Evolutionary conservation across 2,113 vertebrate genomes (phyloP).

Genomic region (Eublepharis macularius): DNA sequence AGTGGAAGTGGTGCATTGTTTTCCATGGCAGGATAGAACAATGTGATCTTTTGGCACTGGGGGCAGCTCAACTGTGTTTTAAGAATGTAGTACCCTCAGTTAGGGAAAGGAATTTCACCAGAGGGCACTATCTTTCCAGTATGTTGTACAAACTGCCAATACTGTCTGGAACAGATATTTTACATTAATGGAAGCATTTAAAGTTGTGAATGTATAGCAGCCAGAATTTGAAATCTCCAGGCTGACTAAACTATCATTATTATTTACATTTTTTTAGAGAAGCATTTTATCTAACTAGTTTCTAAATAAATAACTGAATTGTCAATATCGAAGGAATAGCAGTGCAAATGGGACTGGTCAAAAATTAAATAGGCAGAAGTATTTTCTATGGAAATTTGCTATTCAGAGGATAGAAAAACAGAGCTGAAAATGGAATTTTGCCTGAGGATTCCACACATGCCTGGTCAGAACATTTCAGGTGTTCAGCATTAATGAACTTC

Average conservation of each 20-base stretch:
- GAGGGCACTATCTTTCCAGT: conserved; percentile 66
- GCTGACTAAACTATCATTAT: neutral
- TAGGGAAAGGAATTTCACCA: conserved; percentile 47
- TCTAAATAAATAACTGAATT: no score
- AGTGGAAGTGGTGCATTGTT: conserved; percentile 4
- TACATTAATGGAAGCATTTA: neutral
- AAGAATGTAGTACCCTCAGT: neutral
- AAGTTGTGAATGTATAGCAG: neutral
- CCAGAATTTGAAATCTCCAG: neutral
- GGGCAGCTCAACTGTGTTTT: neutral
- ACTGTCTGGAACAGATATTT: neutral
- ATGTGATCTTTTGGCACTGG: neutral
- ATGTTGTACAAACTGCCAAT: neutral
- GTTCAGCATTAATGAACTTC: conserved; percentile 20
- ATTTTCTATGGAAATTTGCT: neutral
- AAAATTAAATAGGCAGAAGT: neutral
- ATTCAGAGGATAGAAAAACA: neutral
- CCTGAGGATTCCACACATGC: neutral
- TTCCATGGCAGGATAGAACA: neutral
- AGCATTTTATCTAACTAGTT: neutral
- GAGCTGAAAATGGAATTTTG: neutral
- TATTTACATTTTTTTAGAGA: neutral
- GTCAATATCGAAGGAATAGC: neutral
- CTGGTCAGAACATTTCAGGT: neutral
- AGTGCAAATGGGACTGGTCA: neutral